Conservation (phyloP, 1,140 invertebrate genomes). For the Bombus difficillimus region DNA sequence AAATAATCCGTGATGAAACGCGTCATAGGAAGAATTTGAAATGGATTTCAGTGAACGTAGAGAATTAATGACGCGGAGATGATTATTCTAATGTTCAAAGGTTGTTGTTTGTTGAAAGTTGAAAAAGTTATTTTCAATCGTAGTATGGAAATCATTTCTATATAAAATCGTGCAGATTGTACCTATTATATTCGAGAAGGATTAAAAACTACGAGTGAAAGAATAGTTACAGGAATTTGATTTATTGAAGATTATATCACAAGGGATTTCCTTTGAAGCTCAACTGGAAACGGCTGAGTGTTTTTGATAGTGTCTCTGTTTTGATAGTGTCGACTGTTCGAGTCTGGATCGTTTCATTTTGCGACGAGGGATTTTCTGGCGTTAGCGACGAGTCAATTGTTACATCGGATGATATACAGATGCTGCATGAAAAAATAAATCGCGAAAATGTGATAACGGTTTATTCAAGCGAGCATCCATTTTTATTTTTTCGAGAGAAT, state of each 20-base stretch:
- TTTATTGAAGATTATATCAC: conserved; percentile 30
- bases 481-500: neutral
- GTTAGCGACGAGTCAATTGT: conserved; percentile 15
- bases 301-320: conserved; percentile 12
- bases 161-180: neutral
- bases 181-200: neutral
- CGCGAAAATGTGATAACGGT: conserved; percentile 1
- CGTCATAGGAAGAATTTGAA: neutral
- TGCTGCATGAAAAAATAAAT: neutral
- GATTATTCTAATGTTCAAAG: neutral
- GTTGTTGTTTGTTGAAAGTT: too few relatives aligned
- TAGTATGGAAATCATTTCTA: neutral
- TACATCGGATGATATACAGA: conserved; percentile 16
- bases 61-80: too few relatives aligned
- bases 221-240: neutral
- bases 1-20: neutral
- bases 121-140: neutral
- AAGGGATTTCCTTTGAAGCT: conserved; percentile 24
- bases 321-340: neutral
- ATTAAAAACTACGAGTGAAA: neutral
- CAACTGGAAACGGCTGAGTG: neutral
- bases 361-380: conserved; percentile 9
- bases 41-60: neutral
- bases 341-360: neutral
- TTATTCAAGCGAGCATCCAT: neutral